Evolutionary conservation across 2,797 vertebrate species (phyloP).

Genomic region (Ara ararauna): DNA sequence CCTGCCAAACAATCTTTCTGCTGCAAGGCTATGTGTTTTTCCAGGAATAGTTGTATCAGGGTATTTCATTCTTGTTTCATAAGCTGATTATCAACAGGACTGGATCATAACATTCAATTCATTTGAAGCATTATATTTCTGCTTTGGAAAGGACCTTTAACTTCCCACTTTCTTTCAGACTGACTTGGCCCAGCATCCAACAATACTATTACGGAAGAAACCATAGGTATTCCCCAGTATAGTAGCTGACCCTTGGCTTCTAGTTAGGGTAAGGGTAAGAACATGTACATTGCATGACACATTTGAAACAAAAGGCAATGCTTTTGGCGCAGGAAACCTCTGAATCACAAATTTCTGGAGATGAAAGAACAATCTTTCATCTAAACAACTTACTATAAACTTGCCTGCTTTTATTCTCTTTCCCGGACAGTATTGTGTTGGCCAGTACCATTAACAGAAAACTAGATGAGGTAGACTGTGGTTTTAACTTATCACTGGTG

Average conservation of each 20-base stretch:
- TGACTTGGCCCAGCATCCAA: neutral
- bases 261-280: neutral
- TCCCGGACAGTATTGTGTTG: neutral
- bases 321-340: neutral
- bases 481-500: neutral
- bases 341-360: neutral
- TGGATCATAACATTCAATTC: slow-evolving; percentile 19
- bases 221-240: neutral
- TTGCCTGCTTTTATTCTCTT: neutral
- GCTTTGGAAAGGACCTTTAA: neutral
- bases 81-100: slow-evolving; percentile 42
- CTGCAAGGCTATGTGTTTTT: slow-evolving; percentile 40
- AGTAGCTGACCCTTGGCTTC: neutral
- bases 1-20: slow-evolving; percentile 58
- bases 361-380: neutral
- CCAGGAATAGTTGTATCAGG: neutral
- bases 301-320: neutral
- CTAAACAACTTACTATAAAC: neutral
- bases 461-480: neutral
- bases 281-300: neutral
- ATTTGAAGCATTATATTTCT: slow-evolving; percentile 4
- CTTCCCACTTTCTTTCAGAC: neutral
- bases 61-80: slow-evolving; percentile 43
- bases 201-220: neutral
- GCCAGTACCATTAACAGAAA: neutral